These are phyloP conservation scores for Ruditapes philippinarum DNA, from an alignment of 1,140 invertebrate genomes.

Conservation along the genomic window DNA sequence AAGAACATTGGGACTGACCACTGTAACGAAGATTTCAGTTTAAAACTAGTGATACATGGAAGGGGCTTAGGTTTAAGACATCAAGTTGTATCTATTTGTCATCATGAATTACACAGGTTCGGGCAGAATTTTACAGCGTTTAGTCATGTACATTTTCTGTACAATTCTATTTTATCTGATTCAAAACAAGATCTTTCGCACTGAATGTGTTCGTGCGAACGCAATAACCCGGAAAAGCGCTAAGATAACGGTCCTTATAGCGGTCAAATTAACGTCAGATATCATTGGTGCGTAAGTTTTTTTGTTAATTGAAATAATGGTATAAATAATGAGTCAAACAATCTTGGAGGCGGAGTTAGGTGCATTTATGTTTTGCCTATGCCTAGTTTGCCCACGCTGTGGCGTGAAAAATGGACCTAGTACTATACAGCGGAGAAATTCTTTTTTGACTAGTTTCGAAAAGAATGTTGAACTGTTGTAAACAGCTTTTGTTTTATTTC, in stretches of 20 bases:
- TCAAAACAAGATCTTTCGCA: neutral
- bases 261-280: neutral
- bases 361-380: neutral
- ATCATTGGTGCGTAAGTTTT: constrained; percentile 10
- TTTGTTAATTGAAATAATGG: constrained; percentile 27
- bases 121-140: neutral
- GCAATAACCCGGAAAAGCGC: constrained; percentile 13
- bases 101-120: neutral
- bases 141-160: neutral
- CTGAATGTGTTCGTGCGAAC: neutral
- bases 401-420: neutral
- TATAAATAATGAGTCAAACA: constrained; percentile 5
- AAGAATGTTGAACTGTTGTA: neutral
- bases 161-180: neutral
- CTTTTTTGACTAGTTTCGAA: neutral
- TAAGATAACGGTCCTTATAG: neutral
- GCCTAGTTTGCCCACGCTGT: neutral
- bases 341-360: neutral
- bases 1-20: too few species aligned
- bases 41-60: too few species aligned
- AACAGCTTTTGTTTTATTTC: constrained; percentile 10
- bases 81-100: neutral
- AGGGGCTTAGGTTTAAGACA: too few species aligned
- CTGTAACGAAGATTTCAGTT: too few species aligned
- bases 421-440: neutral